Evolutionary conservation across 92 coral and sea anemone species (phyloP), one percentile per base, ranked within the genome.

Genomic region (Micromussa lordhowensis): DNA sequence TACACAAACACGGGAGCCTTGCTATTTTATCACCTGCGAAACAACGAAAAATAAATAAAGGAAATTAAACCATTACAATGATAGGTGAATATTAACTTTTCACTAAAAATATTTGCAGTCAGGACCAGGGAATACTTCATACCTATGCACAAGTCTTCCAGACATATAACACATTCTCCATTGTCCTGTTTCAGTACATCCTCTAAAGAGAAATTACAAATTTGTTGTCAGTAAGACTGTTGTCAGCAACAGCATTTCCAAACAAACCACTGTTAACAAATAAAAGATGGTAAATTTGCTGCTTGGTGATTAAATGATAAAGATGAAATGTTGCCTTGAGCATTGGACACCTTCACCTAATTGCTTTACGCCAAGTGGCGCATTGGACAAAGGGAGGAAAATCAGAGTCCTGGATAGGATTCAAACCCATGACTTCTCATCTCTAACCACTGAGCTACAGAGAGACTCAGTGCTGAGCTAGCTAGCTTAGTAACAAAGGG

Each of bases 91-190:
- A 48, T 44, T n/a, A 75, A 19, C 12, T 70, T 51, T 14, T 38
- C 0, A 48, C 15, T 4, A 31, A 69, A 26, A 14, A 8, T 31
- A n/a, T 12, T 34, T 71, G 77, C 53, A 36, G 78, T 73, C 38
- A 44, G 51, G 51, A 44, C 8, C 44, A 73, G 28, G 51, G 35
- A 18, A 48, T 26, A 22, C 55, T 68, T 24, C 89, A 64, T 88
- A 97, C 99, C 99, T 68, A 83, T 89, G 68, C 81, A 73, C 77
- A 97, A 88, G 54, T 97, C 98, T 81, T 97, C 99, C 69, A 97
- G 81, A 80, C 99, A 97, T 88, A 97, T 97, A 32, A 96, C 97
- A 91, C 99, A 97, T 72, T 97, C 99, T 54, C 96, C 99, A 68
- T 94, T 84, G 21, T 97, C 96, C 57, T 90, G 93, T 81, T 94